Conservation (phyloP, 2,797 vertebrate genomes). For the Anas bernieri region DNA sequence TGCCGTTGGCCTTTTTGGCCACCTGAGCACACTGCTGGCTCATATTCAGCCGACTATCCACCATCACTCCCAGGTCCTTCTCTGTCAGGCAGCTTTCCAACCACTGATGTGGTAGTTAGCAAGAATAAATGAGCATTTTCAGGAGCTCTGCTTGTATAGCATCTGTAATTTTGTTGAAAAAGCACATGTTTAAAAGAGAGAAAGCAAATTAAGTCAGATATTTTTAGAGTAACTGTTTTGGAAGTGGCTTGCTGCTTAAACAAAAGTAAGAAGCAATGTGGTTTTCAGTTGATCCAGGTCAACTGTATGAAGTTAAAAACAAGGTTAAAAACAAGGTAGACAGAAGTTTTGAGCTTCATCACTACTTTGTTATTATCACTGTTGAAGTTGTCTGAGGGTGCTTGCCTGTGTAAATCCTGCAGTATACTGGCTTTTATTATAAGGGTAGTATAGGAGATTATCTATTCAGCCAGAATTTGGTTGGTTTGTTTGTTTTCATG, state of each 20-base stretch:
- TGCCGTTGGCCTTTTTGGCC: no score
- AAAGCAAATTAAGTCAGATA: background rate
- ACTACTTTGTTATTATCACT: background rate
- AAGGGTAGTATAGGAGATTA: background rate
- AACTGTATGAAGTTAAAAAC: background rate
- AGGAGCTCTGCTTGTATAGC: background rate
- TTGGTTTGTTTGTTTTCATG: background rate
- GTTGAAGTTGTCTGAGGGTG: background rate
- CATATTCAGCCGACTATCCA: no score
- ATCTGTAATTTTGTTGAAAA: background rate
- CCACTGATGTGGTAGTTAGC: background rate
- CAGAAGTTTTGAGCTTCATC: background rate
- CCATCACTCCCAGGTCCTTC: no score
- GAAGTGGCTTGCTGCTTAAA: background rate
- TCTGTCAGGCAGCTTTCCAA: no score
- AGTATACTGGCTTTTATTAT: background rate
- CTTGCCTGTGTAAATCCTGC: background rate
- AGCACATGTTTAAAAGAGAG: background rate
- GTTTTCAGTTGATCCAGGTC: background rate
- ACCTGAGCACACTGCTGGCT: no score
- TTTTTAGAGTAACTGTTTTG: background rate
- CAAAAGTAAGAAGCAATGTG: background rate
- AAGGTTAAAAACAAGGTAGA: background rate
- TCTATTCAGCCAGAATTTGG: background rate
- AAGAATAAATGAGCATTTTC: background rate